Conservation (phyloP, 2,888 invertebrate genomes). For the Slavum lentiscoides region DNA sequence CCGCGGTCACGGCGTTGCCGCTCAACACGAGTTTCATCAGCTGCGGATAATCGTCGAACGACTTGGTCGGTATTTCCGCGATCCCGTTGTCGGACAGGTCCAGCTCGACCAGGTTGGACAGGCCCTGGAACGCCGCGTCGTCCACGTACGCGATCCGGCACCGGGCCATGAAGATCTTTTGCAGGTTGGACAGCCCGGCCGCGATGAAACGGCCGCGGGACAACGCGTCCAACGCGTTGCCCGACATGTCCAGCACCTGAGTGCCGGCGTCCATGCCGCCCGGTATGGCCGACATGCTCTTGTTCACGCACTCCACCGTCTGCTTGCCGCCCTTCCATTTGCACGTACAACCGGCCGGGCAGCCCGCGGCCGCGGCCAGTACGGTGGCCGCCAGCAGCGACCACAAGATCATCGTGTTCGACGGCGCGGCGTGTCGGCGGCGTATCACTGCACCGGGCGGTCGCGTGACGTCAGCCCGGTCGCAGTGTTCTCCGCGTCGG, state of each 20-base stretch:
- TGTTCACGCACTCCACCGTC: constrained; percentile 83
- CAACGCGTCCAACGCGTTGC: constrained; percentile 75
- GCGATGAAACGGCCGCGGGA: constrained; percentile 78
- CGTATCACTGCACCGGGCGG: background rate
- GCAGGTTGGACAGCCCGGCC: constrained; percentile 79
- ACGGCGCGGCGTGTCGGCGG: no score
- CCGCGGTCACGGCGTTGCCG: constrained; percentile 77
- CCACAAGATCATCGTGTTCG: background rate
- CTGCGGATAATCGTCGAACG: constrained; percentile 76
- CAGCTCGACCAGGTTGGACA: constrained; percentile 85
- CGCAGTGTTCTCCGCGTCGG: background rate
- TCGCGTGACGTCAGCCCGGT: background rate
- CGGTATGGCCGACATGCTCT: constrained; percentile 76
- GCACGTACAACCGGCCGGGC: constrained; percentile 54
- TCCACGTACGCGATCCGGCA: constrained; percentile 80
- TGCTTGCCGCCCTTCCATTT: constrained; percentile 63
- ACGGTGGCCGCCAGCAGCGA: constrained; percentile 10
- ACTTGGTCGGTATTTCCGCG: constrained; percentile 75
- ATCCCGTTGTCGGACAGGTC: constrained; percentile 83
- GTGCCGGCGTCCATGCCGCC: constrained; percentile 80
- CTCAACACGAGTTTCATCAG: constrained; percentile 81
- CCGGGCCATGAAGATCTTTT: constrained; percentile 80
- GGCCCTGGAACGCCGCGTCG: constrained; percentile 78
- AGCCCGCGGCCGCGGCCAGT: constrained; percentile 32
- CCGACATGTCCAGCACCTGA: constrained; percentile 83